Conservation (phyloP, 2,888 invertebrate genomes). For the Drosophila ustulata region DNA sequence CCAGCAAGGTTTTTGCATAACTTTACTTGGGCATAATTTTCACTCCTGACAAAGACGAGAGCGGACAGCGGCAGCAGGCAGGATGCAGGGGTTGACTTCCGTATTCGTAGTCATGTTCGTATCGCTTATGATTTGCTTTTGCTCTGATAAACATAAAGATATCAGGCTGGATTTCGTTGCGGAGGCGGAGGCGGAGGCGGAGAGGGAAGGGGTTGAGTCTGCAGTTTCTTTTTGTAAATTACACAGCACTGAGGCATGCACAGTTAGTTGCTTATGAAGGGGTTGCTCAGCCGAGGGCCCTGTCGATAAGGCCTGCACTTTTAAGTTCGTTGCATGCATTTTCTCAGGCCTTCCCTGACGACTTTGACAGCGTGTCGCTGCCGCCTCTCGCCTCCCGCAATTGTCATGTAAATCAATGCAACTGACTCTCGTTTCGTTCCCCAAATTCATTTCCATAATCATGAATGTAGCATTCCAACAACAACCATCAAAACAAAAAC, state of each 20-base stretch:
- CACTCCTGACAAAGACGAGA: conserved; percentile 18
- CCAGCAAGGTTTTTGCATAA: conserved; percentile 58
- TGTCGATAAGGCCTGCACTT: conserved; percentile 49
- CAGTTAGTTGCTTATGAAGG: conserved; percentile 34
- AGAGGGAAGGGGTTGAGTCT: conserved; percentile 20
- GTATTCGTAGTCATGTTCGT: conserved; percentile 56
- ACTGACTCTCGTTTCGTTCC: conserved; percentile 34
- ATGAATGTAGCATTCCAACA: conserved; percentile 40
- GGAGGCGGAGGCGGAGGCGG: background rate
- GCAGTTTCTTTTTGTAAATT: conserved; percentile 49
- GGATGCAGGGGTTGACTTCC: conserved; percentile 49
- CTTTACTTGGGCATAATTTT: conserved; percentile 60
- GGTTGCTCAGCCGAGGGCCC: conserved; percentile 47
- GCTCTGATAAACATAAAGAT: conserved; percentile 62
- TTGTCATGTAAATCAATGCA: conserved; percentile 77
- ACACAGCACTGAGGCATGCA: conserved; percentile 18
- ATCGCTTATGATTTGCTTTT: conserved; percentile 72
- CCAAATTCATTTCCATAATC: conserved; percentile 73
- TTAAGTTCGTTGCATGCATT: conserved; percentile 44
- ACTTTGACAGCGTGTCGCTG: background rate
- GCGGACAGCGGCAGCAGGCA: background rate
- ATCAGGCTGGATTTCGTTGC: conserved; percentile 47
- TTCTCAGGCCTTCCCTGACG: conserved; percentile 55
- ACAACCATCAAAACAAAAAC: conserved; percentile 13
- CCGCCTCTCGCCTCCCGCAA: conserved; percentile 39